These are phyloP conservation scores for Tipula unca DNA, from an alignment of 2,888 invertebrate genomes.

Conservation along the genomic window DNA sequence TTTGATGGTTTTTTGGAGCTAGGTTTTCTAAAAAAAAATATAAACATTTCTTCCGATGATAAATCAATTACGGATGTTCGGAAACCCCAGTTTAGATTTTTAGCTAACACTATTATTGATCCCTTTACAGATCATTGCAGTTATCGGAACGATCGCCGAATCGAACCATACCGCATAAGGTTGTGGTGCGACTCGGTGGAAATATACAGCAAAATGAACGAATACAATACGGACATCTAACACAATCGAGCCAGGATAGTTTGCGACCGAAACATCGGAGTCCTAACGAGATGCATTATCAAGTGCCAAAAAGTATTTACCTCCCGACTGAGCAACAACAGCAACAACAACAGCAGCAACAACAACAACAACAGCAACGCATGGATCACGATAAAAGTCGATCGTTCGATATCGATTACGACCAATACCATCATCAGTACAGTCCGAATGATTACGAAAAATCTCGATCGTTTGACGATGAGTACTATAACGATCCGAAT, in stretches of 20 bases:
- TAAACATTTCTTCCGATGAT: too few species aligned
- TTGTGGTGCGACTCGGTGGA: constrained; percentile 32
- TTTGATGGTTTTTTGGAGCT: too few species aligned
- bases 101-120: neutral
- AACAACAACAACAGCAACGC: neutral
- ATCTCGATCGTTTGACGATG: constrained; percentile 41
- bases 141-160: constrained; percentile 51
- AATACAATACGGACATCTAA: neutral
- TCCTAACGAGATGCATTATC: constrained; percentile 2
- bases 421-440: constrained; percentile 19
- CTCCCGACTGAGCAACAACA: neutral
- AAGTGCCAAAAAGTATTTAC: neutral
- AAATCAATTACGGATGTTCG: too few species aligned
- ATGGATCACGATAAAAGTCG: constrained; percentile 38
- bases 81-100: neutral
- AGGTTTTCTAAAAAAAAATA: too few species aligned
- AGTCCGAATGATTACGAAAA: constrained; percentile 37
- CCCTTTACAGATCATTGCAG: constrained; percentile 48
- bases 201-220: neutral
- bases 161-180: constrained; percentile 36
- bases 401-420: constrained; percentile 41
- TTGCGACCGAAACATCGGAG: neutral
- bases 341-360: constrained; percentile 14
- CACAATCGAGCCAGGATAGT: neutral
- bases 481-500: constrained; percentile 30